phyloP scores from a whole-genome alignment of 2,888 invertebrate genomes.

The Aethes cnicana region DNA sequence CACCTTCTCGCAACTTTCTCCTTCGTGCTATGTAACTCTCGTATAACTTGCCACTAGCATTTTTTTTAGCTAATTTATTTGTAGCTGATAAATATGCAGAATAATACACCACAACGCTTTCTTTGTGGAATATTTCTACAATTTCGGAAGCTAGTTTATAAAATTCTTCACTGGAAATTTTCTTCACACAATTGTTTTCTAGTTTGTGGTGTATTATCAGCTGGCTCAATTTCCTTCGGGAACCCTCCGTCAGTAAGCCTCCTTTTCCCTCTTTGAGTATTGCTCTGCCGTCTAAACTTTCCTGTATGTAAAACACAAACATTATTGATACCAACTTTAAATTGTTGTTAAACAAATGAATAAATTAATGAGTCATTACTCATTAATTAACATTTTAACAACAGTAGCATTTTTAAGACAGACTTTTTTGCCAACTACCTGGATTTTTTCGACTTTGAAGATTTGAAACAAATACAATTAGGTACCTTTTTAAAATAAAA shows the following conservation, averaged over 20 bases:
- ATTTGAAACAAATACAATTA: no score
- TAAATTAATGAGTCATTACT: no score
- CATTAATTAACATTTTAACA: no score
- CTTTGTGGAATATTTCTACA: slow-evolving; percentile 6
- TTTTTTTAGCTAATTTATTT: slow-evolving; percentile 1
- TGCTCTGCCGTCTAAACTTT: slow-evolving; percentile 20
- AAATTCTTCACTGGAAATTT: slow-evolving; percentile 6
- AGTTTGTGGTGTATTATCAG: slow-evolving; percentile 6
- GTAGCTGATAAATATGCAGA: slow-evolving; percentile 3
- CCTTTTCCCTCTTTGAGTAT: slow-evolving; percentile 11
- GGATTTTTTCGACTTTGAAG: no score
- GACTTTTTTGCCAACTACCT: no score
- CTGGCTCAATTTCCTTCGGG: slow-evolving; percentile 15
- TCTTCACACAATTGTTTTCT: neutral
- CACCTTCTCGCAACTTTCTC: slow-evolving; percentile 3
- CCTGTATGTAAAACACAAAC: slow-evolving; percentile 13
- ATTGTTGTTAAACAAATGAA: no score
- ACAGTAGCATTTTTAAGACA: no score
- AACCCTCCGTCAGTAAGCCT: slow-evolving; percentile 10
- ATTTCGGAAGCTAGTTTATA: neutral
- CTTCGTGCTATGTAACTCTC: slow-evolving; percentile 4
- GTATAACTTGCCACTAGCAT: slow-evolving; percentile 6
- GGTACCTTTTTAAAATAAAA: no score
- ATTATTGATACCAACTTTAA: neutral
- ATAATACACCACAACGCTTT: slow-evolving; percentile 5